A percentile compares a stretch with the other conserved stretches of the same genome.
Conservation (phyloP, 64 coral and sea anemone species). For the Porites australiensis region DNA sequence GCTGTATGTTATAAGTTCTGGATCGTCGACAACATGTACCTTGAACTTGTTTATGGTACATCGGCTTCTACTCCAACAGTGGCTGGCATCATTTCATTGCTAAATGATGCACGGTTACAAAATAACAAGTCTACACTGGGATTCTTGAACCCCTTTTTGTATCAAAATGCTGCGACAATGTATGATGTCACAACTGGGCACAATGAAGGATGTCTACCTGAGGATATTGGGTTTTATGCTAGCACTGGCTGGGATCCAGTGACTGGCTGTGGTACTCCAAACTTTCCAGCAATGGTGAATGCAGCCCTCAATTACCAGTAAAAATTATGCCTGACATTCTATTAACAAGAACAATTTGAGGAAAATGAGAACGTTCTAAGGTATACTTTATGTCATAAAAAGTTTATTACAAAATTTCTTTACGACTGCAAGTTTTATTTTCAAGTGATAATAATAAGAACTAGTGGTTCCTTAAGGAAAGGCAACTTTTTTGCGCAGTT, state of each 20-base stretch:
- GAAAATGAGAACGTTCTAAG: no score
- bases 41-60: constrained; percentile 85
- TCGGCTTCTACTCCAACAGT: constrained; percentile 95
- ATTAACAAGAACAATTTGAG: neutral
- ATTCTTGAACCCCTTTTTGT: constrained; percentile 95
- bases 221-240: constrained; percentile 90
- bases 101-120: constrained; percentile 93
- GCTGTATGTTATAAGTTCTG: constrained; percentile 95
- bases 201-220: constrained; percentile 84
- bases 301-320: constrained; percentile 65
- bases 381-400: no score
- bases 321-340: neutral
- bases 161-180: constrained; percentile 82
- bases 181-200: constrained; percentile 89
- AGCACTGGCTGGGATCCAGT: constrained; percentile 93
- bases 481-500: no score
- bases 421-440: no score
- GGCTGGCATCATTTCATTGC: constrained; percentile 90
- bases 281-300: constrained; percentile 86
- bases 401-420: no score
- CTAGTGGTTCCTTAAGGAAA: no score
- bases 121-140: constrained; percentile 82
- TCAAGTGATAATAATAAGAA: no score
- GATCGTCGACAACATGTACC: constrained; percentile 88
- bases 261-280: constrained; percentile 89